Evolutionary conservation across 92 coral and sea anemone species (phyloP).

Genomic region (Porites evermanni): DNA sequence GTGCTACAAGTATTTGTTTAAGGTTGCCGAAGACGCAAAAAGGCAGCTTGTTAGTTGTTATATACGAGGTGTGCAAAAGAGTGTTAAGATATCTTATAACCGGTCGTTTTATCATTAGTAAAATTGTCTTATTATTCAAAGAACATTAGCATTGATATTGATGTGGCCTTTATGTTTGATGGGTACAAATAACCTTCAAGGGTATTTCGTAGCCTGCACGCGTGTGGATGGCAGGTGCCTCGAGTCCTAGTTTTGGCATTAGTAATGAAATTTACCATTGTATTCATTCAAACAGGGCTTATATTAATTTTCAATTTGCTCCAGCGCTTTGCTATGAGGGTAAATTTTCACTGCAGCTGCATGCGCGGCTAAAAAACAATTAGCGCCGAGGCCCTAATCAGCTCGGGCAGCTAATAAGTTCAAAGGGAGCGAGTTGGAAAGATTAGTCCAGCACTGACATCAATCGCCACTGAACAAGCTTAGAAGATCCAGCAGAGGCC

Average conservation of each 20-base stretch:
- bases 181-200: constrained; percentile 75
- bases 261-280: constrained; percentile 94
- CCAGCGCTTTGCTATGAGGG: constrained; percentile 75
- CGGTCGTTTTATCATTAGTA: constrained; percentile 84
- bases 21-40: constrained; percentile 37
- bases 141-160: constrained; percentile 80
- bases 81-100: constrained; percentile 72
- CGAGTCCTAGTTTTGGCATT: constrained; percentile 59
- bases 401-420: constrained; percentile 90
- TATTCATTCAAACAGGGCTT: constrained; percentile 91
- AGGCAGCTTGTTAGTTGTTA: constrained; percentile 64
- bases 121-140: constrained; percentile 72
- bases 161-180: constrained; percentile 58
- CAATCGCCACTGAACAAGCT: not conserved
- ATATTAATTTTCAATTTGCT: constrained; percentile 80
- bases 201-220: constrained; percentile 48
- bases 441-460: constrained; percentile 16
- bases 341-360: constrained; percentile 82
- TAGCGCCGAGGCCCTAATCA: constrained; percentile 86
- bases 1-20: constrained; percentile 54
- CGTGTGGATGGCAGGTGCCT: constrained; percentile 82
- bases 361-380: constrained; percentile 73
- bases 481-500: not conserved
- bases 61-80: constrained; percentile 60
- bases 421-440: constrained; percentile 59